These are phyloP conservation scores for Triops longicaudatus DNA, from an alignment of 1,140 invertebrate species.

Conservation along the genomic window DNA sequence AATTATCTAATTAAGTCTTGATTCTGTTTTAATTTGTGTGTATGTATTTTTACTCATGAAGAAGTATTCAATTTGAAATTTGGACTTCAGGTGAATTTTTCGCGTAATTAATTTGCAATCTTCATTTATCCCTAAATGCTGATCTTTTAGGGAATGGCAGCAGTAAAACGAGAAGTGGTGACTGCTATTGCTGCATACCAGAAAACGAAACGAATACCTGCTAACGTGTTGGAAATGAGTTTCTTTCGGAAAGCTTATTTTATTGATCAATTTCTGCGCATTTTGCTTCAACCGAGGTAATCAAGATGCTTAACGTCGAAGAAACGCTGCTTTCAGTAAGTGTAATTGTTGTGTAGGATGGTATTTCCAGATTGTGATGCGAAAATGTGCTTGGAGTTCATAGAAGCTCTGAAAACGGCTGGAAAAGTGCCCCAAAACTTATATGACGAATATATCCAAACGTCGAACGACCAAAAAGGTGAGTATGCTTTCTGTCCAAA, in stretches of 20 bases:
- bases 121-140: background rate
- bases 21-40: too few relatives aligned
- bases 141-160: background rate
- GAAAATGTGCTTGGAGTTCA: background rate
- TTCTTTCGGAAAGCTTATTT: background rate
- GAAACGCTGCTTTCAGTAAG: background rate
- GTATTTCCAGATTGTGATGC: background rate
- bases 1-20: too few relatives aligned
- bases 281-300: background rate
- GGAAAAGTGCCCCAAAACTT: background rate
- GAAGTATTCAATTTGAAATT: too few relatives aligned
- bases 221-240: background rate
- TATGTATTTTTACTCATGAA: too few relatives aligned
- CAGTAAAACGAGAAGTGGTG: background rate
- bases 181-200: background rate
- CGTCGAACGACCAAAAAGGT: background rate
- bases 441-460: background rate
- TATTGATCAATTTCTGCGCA: background rate
- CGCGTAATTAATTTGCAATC: background rate
- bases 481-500: background rate
- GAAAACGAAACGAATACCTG: background rate
- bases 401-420: background rate
- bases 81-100: too few relatives aligned
- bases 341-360: background rate
- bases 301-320: background rate